Conservation (phyloP, 2,888 invertebrate species). For the Apamea anceps region DNA sequence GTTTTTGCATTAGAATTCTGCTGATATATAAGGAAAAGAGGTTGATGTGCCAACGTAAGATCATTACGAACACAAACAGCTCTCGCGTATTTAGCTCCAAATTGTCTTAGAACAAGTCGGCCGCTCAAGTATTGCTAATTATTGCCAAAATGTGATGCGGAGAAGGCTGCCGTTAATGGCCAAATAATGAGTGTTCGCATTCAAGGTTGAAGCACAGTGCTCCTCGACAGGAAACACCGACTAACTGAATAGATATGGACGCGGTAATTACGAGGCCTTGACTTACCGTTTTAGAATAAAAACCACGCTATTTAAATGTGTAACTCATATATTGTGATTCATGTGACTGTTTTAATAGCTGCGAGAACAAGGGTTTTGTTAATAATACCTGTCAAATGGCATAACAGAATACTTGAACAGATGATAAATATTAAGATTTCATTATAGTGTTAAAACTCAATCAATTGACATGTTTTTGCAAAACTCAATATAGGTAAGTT, state of each 20-base stretch:
- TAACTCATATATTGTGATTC: slow-evolving; percentile 63
- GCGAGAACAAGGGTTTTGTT: slow-evolving; percentile 30
- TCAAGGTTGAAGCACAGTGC: slow-evolving; percentile 83
- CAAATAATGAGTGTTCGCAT: slow-evolving; percentile 86
- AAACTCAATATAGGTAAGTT: not conserved
- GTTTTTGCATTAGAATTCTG: slow-evolving; percentile 47
- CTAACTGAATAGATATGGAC: slow-evolving; percentile 88
- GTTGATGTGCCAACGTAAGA: slow-evolving; percentile 28
- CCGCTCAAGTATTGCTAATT: slow-evolving; percentile 76
- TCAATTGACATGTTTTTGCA: slow-evolving; percentile 15
- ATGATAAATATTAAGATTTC: slow-evolving; percentile 28
- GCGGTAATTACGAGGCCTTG: slow-evolving; percentile 87
- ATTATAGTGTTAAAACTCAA: slow-evolving; percentile 13
- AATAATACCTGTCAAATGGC: slow-evolving; percentile 25
- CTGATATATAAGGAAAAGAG: slow-evolving; percentile 56
- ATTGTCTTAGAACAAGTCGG: slow-evolving; percentile 59
- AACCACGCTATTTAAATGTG: slow-evolving; percentile 84
- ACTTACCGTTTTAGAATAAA: slow-evolving; percentile 89
- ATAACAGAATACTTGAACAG: slow-evolving; percentile 1
- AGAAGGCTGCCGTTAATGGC: slow-evolving; percentile 86
- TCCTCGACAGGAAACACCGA: slow-evolving; percentile 87
- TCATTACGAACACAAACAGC: slow-evolving; percentile 36
- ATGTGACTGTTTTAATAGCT: slow-evolving; percentile 46
- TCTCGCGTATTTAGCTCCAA: slow-evolving; percentile 48
- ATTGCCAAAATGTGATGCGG: slow-evolving; percentile 83